These are phyloP conservation scores for Trematocara variabile DNA, from an alignment of 2,113 vertebrate genomes.

Conservation along the genomic window DNA sequence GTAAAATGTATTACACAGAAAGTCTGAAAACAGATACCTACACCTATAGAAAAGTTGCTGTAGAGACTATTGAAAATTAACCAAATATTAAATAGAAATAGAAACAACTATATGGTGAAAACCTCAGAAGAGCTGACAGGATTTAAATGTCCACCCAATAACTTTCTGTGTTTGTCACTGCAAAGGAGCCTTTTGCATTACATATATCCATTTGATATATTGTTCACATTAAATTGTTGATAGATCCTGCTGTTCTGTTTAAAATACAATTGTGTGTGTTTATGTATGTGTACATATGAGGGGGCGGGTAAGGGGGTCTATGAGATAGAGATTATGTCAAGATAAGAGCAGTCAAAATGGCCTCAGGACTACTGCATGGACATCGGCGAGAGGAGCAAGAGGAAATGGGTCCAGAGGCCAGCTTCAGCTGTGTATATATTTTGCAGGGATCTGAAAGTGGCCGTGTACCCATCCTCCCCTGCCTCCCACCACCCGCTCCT, in stretches of 20 bases:
- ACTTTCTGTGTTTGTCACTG: neutral
- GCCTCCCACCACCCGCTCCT: constrained; percentile 37
- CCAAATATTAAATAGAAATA: neutral
- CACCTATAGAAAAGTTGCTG: neutral
- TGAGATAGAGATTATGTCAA: constrained; percentile 49
- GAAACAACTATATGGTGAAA: neutral
- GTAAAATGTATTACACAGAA: neutral
- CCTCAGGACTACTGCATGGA: constrained; percentile 42
- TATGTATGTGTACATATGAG: neutral
- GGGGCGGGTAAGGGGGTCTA: neutral
- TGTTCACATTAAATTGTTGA: neutral
- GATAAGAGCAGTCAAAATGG: constrained; percentile 58
- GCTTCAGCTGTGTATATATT: constrained; percentile 77
- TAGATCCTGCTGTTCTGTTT: neutral
- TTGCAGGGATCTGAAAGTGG: constrained; percentile 71
- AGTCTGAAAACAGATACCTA: neutral
- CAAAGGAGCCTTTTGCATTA: neutral
- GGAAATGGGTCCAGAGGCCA: constrained; percentile 65
- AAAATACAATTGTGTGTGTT: neutral
- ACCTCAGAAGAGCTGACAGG: neutral
- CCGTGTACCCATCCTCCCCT: constrained; percentile 68
- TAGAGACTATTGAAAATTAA: neutral
- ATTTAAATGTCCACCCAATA: neutral
- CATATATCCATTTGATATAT: neutral
- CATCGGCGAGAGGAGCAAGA: constrained; percentile 27